Evolutionary conservation across 2,888 invertebrate species (phyloP), one percentile per base, ranked within the genome.

Genomic region (Spilarctia lutea): DNA sequence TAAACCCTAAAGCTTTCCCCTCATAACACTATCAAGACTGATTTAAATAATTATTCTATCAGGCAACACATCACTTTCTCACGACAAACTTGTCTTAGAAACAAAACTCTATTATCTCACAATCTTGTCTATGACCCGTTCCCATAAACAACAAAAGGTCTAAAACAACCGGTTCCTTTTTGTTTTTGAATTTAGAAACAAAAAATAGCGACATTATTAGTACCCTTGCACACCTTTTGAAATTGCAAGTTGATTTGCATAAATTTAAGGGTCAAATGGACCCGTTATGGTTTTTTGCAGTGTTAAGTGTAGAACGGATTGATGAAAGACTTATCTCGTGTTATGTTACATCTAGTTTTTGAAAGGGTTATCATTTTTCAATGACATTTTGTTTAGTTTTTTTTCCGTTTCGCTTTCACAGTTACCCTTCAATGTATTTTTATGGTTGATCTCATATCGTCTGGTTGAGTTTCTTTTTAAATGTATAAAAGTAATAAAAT

Each of bases 11-110:
- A 39, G 30, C 48, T 24, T 65, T 75, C 35, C 79, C 77, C 68
- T 77, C 77, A 82, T 73, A 77, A 73, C 30, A 78, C 71, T 75
- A 78, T 76, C 83, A 80, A 75, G 73, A 71, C 74, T 79, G 35
- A 83, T 85, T 84, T 85, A 85, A 84, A 85, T 85, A 85, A 83
- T 81, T 79, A 83, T 81, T 81, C 78, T 74, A 86, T 83, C 85
- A 65, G 75, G 67, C 52, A 6, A 70, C 71, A 73, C 82, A 83
- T 79, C 84, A 81, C 66, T 78, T 86, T 86, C 87, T 86, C 85
- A 86, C 85, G 87, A 77, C 79, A 73, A 72, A 82, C 84, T 78
- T 73, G 80, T 78, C 82, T 81, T 72, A 83, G 79, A 76, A 80
- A 82, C 78, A 79, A 80, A 80, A 81, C 80, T 79, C 80, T 77